Conservation (phyloP, 2,113 vertebrate genomes). For the Albula glossodonta region DNA sequence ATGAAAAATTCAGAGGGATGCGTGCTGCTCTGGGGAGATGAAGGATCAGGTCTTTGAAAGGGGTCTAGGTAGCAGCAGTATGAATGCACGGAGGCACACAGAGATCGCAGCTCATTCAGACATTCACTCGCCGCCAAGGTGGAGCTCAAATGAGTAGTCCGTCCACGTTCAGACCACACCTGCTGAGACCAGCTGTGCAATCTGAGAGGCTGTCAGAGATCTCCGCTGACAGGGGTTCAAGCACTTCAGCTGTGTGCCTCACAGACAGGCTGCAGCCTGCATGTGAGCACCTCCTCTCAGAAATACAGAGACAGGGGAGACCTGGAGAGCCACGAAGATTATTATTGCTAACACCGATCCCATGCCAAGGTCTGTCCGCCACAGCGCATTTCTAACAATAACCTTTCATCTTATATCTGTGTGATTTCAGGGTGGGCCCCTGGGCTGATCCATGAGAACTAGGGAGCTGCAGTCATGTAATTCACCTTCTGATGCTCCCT, state of each 20-base stretch:
- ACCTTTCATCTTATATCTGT: neutral
- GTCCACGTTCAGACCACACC: neutral
- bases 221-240: neutral
- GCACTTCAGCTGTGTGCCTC: slow-evolving; percentile 8
- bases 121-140: no score
- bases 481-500: no score
- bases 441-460: no score
- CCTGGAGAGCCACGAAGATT: neutral
- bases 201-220: slow-evolving; percentile 1
- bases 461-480: no score
- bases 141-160: neutral
- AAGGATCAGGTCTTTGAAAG: no score
- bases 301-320: neutral
- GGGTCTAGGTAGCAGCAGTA: neutral
- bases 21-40: neutral
- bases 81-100: neutral
- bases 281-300: neutral
- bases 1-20: no score
- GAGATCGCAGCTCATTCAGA: neutral
- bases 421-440: neutral
- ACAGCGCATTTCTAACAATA: neutral
- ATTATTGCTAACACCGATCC: no score
- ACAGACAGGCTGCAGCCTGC: neutral
- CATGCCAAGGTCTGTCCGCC: no score
- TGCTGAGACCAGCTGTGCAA: neutral